phyloP scores from a whole-genome alignment of 2,888 invertebrate species.

The Cremastinae sp. region DNA sequence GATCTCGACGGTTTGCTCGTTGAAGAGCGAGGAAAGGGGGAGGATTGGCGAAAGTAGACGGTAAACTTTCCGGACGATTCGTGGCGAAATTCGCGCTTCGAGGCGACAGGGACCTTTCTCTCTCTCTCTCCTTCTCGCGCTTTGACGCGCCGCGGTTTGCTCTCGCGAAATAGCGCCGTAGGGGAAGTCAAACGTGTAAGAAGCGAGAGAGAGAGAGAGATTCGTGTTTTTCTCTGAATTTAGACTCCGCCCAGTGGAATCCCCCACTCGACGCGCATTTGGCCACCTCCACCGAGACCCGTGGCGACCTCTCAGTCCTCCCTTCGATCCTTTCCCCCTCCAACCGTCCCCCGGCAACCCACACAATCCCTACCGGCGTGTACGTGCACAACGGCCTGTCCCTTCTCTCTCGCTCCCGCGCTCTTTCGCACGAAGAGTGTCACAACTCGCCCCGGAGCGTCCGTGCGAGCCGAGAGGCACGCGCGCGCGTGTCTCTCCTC shows the following conservation, averaged over 20 bases:
- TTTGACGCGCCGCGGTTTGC: constrained; percentile 75
- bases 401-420: constrained; percentile 58
- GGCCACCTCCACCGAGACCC: constrained; percentile 79
- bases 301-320: constrained; percentile 66
- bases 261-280: constrained; percentile 81
- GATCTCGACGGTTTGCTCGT: background rate
- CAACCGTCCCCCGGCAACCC: constrained; percentile 48
- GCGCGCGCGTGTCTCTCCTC: constrained; percentile 60
- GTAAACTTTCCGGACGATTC: constrained; percentile 60
- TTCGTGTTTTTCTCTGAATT: constrained; percentile 81
- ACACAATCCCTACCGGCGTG: constrained; percentile 48
- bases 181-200: constrained; percentile 29
- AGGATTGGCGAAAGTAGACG: constrained; percentile 68
- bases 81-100: constrained; percentile 65
- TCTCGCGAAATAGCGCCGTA: constrained; percentile 70
- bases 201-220: constrained; percentile 72
- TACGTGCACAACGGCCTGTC: constrained; percentile 42
- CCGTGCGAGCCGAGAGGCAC: constrained; percentile 67
- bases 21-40: constrained; percentile 73
- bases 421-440: constrained; percentile 78
- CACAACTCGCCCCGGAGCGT: constrained; percentile 75
- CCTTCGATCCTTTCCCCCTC: constrained; percentile 58
- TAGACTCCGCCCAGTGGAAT: constrained; percentile 81
- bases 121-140: constrained; percentile 66
- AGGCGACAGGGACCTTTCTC: constrained; percentile 61